Evolutionary conservation across 2,797 vertebrate species (phyloP).

Genomic region (Micropoecilia bifurca): DNA sequence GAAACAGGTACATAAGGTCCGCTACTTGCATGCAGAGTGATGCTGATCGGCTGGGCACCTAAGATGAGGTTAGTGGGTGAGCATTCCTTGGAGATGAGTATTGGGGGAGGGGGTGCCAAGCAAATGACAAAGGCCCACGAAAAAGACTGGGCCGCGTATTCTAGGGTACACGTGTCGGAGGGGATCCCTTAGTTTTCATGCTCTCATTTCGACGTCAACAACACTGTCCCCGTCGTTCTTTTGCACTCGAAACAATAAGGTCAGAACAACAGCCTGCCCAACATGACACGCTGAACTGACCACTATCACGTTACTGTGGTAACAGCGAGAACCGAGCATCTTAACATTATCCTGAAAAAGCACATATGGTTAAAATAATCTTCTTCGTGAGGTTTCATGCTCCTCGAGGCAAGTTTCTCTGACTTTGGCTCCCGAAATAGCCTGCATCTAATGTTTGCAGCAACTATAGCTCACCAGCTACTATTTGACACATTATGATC

Average conservation of each 20-base stretch:
- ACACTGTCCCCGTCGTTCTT: neutral
- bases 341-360: constrained; percentile 23
- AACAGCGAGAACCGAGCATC: constrained; percentile 30
- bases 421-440: constrained; percentile 5
- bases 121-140: constrained; percentile 84
- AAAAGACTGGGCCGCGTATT: constrained; percentile 81
- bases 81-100: constrained; percentile 75
- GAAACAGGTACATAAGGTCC: constrained; percentile 10
- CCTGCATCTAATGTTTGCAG: constrained; percentile 44
- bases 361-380: constrained; percentile 9
- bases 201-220: constrained; percentile 5
- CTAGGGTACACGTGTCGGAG: constrained; percentile 71
- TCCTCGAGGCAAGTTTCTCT: constrained; percentile 34
- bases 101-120: constrained; percentile 82
- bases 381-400: neutral
- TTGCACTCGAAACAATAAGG: constrained; percentile 5
- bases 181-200: constrained; percentile 37
- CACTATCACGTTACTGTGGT: constrained; percentile 39
- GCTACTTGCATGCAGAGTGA: constrained; percentile 34
- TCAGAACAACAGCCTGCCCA: constrained; percentile 23
- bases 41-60: constrained; percentile 58
- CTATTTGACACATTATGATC: constrained; percentile 31
- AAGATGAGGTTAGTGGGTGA: constrained; percentile 73
- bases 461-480: constrained; percentile 42
- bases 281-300: constrained; percentile 30